A percentile compares a stretch with the other conserved stretches of the same genome.
Conservation (phyloP, 2,113 vertebrate genomes). For the Corapipo altera region DNA sequence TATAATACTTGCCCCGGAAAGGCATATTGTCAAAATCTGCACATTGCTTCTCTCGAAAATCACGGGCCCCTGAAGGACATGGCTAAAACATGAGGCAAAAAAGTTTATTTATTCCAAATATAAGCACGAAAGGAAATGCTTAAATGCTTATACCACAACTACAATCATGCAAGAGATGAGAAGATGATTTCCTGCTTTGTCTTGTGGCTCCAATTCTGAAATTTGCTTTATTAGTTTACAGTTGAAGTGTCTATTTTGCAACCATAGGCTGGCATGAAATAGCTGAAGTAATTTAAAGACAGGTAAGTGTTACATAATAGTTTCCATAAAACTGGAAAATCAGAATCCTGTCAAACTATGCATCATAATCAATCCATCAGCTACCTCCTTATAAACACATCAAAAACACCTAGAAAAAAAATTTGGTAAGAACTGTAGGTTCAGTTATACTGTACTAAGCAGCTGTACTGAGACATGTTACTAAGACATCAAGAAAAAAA, state of each 20-base stretch:
- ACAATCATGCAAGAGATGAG: background rate
- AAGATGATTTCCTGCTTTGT: background rate
- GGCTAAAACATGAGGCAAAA: conserved; percentile 75
- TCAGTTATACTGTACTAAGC: background rate
- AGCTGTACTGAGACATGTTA: background rate
- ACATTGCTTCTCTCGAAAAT: conserved; percentile 98
- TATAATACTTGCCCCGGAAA: conserved; percentile 98
- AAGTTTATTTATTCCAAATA: conserved; percentile 42
- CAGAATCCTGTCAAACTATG: conserved; percentile 2
- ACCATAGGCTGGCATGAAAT: conserved; percentile 9
- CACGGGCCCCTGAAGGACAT: conserved; percentile 86
- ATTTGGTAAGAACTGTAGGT: background rate
- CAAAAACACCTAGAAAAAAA: conserved; percentile 51
- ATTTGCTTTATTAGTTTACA: conserved; percentile 30
- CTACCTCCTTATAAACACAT: conserved; percentile 44
- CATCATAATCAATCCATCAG: conserved; percentile 27
- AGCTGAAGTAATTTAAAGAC: conserved; percentile 56
- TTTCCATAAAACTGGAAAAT: conserved; percentile 36
- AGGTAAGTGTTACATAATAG: conserved; percentile 28
- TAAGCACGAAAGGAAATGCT: background rate
- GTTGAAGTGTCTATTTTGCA: background rate
- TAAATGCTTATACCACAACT: background rate
- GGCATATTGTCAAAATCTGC: conserved; percentile 96
- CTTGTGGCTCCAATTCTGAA: background rate
- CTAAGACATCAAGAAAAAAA: conserved; percentile 12